phyloP scores from a whole-genome alignment of 2,113 vertebrate species.

The Piprites chloris region DNA sequence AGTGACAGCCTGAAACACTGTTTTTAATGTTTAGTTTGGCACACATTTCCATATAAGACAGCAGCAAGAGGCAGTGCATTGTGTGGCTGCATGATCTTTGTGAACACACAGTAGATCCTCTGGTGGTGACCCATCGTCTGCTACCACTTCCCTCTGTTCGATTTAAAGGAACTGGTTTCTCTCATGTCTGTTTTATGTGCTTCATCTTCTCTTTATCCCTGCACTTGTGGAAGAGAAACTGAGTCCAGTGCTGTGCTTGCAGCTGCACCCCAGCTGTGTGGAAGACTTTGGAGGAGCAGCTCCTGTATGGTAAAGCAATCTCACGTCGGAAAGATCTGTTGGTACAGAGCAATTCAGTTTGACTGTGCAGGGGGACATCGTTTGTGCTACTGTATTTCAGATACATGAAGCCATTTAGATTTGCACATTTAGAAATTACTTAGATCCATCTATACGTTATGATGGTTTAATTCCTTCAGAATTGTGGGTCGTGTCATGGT shows the following conservation, averaged over 20 bases:
- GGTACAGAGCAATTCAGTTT: accelerated
- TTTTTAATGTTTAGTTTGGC: constrained; percentile 40
- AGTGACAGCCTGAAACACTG: background rate
- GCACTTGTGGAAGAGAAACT: background rate
- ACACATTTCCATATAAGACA: background rate
- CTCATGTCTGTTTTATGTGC: accelerated
- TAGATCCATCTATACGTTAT: background rate
- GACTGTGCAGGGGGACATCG: accelerated
- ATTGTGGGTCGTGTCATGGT: accelerated
- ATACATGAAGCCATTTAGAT: background rate
- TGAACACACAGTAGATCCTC: background rate
- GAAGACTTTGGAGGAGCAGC: background rate
- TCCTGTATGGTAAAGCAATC: accelerated
- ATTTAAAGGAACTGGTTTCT: background rate
- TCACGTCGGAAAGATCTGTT: accelerated
- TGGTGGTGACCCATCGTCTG: accelerated
- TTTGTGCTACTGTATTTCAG: background rate
- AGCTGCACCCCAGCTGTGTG: background rate
- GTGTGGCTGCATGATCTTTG: background rate
- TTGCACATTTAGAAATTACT: background rate
- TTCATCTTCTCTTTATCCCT: background rate
- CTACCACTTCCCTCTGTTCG: accelerated
- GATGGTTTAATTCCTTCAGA: background rate
- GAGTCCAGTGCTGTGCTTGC: background rate
- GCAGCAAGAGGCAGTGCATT: background rate